Evolutionary conservation across 2,888 invertebrate genomes (phyloP).

Genomic region (Abrostola triplasia): DNA sequence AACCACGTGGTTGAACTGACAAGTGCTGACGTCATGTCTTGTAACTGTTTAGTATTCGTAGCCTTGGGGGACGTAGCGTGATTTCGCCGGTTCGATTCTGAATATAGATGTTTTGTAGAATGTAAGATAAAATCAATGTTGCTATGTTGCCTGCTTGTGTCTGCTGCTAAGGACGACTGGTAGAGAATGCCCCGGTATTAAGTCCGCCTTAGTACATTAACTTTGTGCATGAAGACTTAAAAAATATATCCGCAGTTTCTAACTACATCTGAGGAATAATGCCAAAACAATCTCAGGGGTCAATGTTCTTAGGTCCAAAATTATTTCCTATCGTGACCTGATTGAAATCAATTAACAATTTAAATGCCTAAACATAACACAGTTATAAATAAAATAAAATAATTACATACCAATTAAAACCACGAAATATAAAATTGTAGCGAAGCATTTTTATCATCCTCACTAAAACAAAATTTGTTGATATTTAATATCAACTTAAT

Average conservation of each 20-base stretch:
- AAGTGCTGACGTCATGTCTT: slow-evolving; percentile 20
- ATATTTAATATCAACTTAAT: slow-evolving; percentile 24
- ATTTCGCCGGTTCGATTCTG: slow-evolving; percentile 27
- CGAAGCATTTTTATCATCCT: slow-evolving; percentile 6
- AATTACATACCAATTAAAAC: slow-evolving; percentile 38
- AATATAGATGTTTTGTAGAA: background rate
- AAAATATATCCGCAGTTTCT: no score
- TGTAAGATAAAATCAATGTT: background rate
- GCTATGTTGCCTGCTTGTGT: background rate
- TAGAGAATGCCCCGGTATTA: no score
- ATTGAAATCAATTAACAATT: slow-evolving; percentile 2
- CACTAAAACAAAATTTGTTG: no score
- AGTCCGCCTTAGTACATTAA: no score
- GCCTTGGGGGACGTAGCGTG: slow-evolving; percentile 12
- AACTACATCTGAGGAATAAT: background rate
- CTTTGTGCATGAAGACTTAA: no score
- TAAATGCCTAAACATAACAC: background rate
- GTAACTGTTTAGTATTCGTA: slow-evolving; percentile 32
- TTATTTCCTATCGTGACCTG: background rate
- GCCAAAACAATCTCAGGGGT: background rate
- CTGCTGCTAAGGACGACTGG: no score
- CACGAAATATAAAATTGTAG: slow-evolving; percentile 14
- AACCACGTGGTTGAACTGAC: slow-evolving; percentile 15
- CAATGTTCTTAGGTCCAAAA: background rate
- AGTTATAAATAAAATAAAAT: slow-evolving; percentile 6